Evolutionary conservation across 2,888 invertebrate genomes (phyloP), one percentile per base, ranked within the genome.

Genomic region (Neria commutata): DNA sequence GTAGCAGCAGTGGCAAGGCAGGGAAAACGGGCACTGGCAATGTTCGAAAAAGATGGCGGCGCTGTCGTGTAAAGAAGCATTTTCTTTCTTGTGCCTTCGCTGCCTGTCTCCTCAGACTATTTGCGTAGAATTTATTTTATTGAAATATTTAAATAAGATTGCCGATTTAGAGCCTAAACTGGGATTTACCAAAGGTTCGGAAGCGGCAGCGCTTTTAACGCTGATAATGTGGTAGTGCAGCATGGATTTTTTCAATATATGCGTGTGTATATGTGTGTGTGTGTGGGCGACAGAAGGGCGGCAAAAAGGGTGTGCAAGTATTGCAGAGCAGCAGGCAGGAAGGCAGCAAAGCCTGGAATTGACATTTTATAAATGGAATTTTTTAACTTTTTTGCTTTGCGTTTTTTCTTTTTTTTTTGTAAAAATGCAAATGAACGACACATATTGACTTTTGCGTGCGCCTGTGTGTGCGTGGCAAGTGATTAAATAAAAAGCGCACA

Each of bases 91-190:
- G 40, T 55, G 47, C 57, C 46, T 54, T 42, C 50, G 34, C 56
- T 42, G 6, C 49, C 24, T 10, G 11, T n/a, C 33, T 11, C 6
- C 14, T 37, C 33, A 23, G 19, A 50, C 16, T 25, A 33, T 47
- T 29, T 56, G 29, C 50, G 52, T 63, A 68, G 69, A 74, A 75
- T 76, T 77, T 74, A 70, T 69, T 77, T 77, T 76, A 77, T 77
- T 76, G 76, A 74, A 75, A 76, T 76, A 76, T 76, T 77, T 72
- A 76, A 75, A 75, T 75, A 72, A 75, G 77, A 73, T 76, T 73
- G 72, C 67, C 70, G 73, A 73, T 75, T 69, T 62, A 66, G 68
- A 67, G 75, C 72, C 73, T 73, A 72, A 74, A 73, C n/a, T 73
- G 70, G 71, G 72, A 72, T 75, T 74, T 73, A 59, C 24, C 2